Evolutionary conservation across 2,113 vertebrate species (phyloP).

Genomic region (Anguilla japonica): DNA sequence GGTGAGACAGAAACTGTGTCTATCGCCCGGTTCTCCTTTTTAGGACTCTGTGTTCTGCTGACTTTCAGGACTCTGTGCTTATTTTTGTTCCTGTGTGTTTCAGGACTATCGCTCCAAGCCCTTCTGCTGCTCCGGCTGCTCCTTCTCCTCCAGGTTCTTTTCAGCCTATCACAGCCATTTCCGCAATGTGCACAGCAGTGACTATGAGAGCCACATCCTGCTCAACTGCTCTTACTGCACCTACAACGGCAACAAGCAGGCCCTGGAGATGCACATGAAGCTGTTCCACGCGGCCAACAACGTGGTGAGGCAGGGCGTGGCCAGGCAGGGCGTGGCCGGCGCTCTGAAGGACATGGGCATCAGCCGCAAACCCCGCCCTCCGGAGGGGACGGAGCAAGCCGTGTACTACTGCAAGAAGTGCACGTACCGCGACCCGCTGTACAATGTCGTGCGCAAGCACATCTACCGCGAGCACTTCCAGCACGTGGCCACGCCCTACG

Average conservation of each 20-base stretch:
- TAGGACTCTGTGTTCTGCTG: not conserved
- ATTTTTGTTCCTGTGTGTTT: not conserved
- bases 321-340: conserved; percentile 33
- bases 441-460: conserved; percentile 94
- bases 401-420: conserved; percentile 99
- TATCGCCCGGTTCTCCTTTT: not conserved
- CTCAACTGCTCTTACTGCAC: conserved; percentile 97
- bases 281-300: conserved; percentile 91
- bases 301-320: conserved; percentile 69
- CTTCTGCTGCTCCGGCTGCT: conserved; percentile 96
- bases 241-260: conserved; percentile 92
- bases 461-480: conserved; percentile 99
- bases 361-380: conserved; percentile 80
- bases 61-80: not conserved
- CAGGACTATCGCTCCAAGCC: conserved; percentile 96
- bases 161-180: conserved; percentile 99
- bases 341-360: conserved; percentile 52
- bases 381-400: conserved; percentile 84
- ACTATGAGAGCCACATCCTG: conserved; percentile 90
- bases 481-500: conserved; percentile 90
- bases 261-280: conserved; percentile 95
- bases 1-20: conserved; percentile 63
- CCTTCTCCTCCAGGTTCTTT: conserved; percentile 97
- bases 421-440: conserved; percentile 92
- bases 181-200: conserved; percentile 93